Percentiles rank a stretch among this genome's conserved stretches.
Evolutionary conservation across 2,888 invertebrate genomes (phyloP).

Genomic region (Drosophila affinis): DNA sequence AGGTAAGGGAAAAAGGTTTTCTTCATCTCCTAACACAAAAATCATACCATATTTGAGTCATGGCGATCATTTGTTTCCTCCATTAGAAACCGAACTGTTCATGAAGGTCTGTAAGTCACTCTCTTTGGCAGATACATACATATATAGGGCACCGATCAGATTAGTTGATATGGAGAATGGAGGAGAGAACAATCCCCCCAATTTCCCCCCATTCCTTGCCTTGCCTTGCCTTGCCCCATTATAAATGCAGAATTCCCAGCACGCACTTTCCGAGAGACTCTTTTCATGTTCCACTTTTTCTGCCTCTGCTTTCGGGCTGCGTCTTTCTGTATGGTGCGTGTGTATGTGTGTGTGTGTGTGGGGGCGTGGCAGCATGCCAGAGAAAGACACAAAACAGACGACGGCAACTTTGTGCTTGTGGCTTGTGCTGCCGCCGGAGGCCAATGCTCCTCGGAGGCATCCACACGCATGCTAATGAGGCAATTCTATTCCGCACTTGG

Average conservation of each 20-base stretch:
- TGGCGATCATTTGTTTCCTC: neutral
- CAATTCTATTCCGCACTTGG: constrained; percentile 4
- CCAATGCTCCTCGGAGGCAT: constrained; percentile 62
- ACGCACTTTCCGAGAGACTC: constrained; percentile 53
- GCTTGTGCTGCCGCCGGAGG: constrained; percentile 31
- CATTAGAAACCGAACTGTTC: neutral
- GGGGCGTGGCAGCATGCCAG: constrained; percentile 17
- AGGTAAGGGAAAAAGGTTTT: neutral
- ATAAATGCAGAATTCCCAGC: constrained; percentile 54
- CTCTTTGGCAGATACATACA: neutral
- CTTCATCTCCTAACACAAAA: neutral
- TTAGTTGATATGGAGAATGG: neutral
- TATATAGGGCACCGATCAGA: neutral
- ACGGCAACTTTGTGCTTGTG: neutral
- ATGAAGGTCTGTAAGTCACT: neutral
- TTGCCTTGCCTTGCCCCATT: neutral
- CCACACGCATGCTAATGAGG: constrained; percentile 67
- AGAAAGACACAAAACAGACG: constrained; percentile 7
- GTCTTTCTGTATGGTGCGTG: neutral
- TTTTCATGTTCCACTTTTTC: constrained; percentile 61
- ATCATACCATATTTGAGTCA: neutral
- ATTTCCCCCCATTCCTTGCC: too few relatives aligned
- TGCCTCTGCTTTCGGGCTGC: neutral
- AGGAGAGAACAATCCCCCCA: too few relatives aligned
- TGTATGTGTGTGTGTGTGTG: neutral